These are phyloP conservation scores for Microctenopoma lineatum DNA, from an alignment of 2,797 vertebrate species.

Conservation along the genomic window DNA sequence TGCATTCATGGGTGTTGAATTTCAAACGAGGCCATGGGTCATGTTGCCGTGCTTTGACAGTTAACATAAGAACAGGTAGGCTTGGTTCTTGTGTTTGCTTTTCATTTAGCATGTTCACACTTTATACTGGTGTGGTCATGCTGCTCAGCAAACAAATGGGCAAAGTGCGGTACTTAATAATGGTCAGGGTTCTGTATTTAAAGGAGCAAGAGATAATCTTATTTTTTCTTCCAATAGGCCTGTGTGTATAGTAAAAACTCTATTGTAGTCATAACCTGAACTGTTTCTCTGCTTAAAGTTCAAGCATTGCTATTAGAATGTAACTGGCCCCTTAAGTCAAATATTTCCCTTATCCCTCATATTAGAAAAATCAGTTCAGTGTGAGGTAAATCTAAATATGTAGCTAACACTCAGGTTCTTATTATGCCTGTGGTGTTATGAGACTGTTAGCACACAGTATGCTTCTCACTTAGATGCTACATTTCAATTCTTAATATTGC, in stretches of 20 bases:
- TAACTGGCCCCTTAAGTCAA: background rate
- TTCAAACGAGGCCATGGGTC: background rate
- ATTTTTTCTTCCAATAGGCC: background rate
- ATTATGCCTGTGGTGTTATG: background rate
- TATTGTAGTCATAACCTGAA: background rate
- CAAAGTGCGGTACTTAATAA: background rate
- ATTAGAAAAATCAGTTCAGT: background rate
- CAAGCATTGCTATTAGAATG: conserved; percentile 3
- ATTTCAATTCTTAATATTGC: background rate
- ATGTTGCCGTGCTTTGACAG: background rate
- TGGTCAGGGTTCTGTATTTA: background rate
- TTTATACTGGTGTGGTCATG: background rate
- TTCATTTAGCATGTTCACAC: background rate
- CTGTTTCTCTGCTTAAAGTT: conserved; percentile 38
- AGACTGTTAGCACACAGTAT: background rate
- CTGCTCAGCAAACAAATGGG: conserved; percentile 9
- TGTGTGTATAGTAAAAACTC: background rate
- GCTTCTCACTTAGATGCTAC: background rate
- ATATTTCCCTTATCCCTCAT: background rate
- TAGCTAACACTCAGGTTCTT: background rate
- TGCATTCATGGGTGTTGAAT: conserved; percentile 11
- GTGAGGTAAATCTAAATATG: background rate
- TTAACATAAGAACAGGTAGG: conserved; percentile 12
- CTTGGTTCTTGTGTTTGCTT: conserved; percentile 23
- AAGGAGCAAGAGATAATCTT: background rate